Evolutionary conservation across 53 echinoderm and acorn worm genomes (phyloP).

Genomic region (Pentamera pediparva): DNA sequence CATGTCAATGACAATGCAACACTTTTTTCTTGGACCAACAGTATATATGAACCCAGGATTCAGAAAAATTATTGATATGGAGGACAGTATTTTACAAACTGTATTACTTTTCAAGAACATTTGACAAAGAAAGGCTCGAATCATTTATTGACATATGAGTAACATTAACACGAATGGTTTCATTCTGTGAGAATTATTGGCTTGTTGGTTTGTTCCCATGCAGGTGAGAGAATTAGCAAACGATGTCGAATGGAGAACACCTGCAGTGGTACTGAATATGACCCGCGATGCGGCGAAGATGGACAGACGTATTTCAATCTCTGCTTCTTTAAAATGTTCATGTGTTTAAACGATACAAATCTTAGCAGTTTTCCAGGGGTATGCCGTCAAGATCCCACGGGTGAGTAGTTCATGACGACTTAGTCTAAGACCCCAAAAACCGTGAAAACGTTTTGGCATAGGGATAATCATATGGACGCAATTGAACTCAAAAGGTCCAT

Average conservation of each 20-base stretch:
- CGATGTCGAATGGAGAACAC: conserved; percentile 22
- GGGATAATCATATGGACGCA: too few relatives aligned
- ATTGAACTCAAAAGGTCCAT: too few relatives aligned
- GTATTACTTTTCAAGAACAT: too few relatives aligned
- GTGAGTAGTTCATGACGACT: too few relatives aligned
- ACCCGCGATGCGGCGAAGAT: conserved; percentile 80
- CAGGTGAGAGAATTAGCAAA: conserved; percentile 7
- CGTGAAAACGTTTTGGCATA: too few relatives aligned
- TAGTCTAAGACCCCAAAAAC: too few relatives aligned
- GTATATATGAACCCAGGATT: too few relatives aligned
- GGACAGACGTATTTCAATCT: conserved; percentile 73
- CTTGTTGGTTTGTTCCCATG: background rate
- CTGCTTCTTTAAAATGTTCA: conserved; percentile 64
- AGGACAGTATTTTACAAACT: too few relatives aligned
- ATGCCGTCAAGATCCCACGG: conserved; percentile 53
- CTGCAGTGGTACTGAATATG: conserved; percentile 47
- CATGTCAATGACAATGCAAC: too few relatives aligned
- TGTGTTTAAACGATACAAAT: conserved; percentile 47
- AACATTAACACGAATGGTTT: background rate
- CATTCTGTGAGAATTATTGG: background rate
- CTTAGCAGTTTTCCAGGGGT: conserved; percentile 50
- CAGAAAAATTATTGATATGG: too few relatives aligned
- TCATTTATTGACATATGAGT: background rate
- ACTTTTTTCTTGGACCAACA: too few relatives aligned
- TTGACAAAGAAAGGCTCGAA: too few relatives aligned